Conservation (phyloP, 2,113 vertebrate species). For the Ammodytes marinus region DNA sequence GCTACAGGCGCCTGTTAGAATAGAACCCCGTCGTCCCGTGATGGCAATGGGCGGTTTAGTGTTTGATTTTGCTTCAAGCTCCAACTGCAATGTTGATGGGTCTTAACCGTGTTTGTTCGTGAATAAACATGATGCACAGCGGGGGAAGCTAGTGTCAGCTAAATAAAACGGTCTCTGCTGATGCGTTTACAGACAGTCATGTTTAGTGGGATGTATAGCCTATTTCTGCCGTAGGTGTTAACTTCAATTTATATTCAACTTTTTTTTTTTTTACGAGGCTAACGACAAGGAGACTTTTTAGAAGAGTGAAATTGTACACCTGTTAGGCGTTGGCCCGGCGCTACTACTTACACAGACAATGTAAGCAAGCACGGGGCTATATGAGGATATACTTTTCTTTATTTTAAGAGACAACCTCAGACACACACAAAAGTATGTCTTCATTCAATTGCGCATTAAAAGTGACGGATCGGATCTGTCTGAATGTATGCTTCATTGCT, state of each 20-base stretch:
- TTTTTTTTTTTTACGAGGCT: slow-evolving; percentile 45
- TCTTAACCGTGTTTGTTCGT: slow-evolving; percentile 72
- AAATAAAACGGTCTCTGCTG: slow-evolving; percentile 1
- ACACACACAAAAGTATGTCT: not conserved
- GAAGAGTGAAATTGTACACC: slow-evolving; percentile 86
- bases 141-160: slow-evolving; percentile 24
- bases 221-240: slow-evolving; percentile 7
- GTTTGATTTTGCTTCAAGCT: slow-evolving; percentile 75
- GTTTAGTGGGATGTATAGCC: not conserved
- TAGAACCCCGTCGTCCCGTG: slow-evolving; percentile 51
- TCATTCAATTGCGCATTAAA: not conserved
- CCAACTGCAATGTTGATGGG: slow-evolving; percentile 66
- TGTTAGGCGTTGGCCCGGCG: slow-evolving; percentile 86
- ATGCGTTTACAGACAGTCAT: not conserved
- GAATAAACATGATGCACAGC: slow-evolving; percentile 38
- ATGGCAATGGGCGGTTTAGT: slow-evolving; percentile 64
- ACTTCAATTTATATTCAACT: no score
- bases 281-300: slow-evolving; percentile 76
- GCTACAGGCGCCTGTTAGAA: slow-evolving; percentile 59
- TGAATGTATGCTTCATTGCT: not conserved
- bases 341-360: slow-evolving; percentile 76
- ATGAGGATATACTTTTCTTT: slow-evolving; percentile 52
- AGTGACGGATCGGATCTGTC: not conserved
- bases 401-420: not conserved
- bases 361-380: slow-evolving; percentile 72